Evolutionary conservation across 2,113 vertebrate species (phyloP), one percentile per base, ranked within the genome.

Genomic region (Brienomyrus brachyistius): DNA sequence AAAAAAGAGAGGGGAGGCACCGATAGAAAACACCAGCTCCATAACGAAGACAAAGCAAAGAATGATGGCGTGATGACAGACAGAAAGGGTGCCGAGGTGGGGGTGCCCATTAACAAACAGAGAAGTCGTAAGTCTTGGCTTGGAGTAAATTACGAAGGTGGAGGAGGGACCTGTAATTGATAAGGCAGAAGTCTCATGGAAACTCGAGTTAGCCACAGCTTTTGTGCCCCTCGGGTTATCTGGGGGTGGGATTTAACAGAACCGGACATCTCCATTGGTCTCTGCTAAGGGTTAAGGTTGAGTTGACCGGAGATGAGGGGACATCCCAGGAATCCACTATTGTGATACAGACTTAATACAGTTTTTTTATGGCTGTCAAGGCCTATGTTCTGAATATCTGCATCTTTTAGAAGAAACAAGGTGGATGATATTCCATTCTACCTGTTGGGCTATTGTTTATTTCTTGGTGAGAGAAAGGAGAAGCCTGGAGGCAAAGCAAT

Each of bases 111-210:
- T 10, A 47, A 85, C 23, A 85, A 51, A 85, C 47, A 10, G 83
- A 85, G 21, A 48, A 11, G 21, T 82, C 52, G 27, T 50, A 62
- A 62, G 52, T 89, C 52, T 3, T 86, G 54, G 23, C 54, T 51
- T 47, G 54, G 80, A 62, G 80, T 59, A 9, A 59, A 43, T 47
- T 31, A 54, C 1, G 5, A n/a, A 23, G 74, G 43, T 21, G 47
- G 1, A 23, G 47, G 47, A 56, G 19, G 54, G 54, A 21, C 54
- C 45, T 43, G 92, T 94, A 92, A 94, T 93, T 93, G 94, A 94
- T 93, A 92, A 93, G 90, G 89, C 90, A 91, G 91, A 2, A 89
- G 91, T 88, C 92, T 93, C 93, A 94, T 95, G 94, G 94, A 94
- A 84, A 77, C 11, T 77, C 5, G 35, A 77, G 70, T 80, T 6